phyloP scores from a whole-genome alignment of 2,888 invertebrate species.

The Thereva unica region DNA sequence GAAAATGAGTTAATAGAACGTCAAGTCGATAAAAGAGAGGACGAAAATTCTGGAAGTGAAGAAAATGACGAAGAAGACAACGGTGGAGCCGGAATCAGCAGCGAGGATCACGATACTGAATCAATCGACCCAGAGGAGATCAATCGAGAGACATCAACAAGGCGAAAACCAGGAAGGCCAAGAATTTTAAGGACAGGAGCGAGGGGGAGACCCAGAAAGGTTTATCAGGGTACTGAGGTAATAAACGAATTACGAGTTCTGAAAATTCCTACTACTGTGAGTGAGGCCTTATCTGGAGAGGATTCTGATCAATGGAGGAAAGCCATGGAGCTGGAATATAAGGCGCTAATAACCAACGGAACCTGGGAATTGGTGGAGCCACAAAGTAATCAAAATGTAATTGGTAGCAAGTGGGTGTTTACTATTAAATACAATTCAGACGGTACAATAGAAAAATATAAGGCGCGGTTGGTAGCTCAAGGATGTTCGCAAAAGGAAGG shows the following conservation, averaged over 20 bases:
- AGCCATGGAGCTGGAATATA: constrained; percentile 44
- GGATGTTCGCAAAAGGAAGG: constrained; percentile 45
- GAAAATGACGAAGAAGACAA: neutral
- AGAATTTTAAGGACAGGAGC: constrained; percentile 29
- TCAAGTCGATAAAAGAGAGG: too few relatives aligned
- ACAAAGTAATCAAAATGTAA: constrained; percentile 41
- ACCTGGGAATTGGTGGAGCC: constrained; percentile 45
- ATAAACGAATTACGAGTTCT: constrained; percentile 15
- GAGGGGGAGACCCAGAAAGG: constrained; percentile 36
- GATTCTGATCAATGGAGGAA: constrained; percentile 37
- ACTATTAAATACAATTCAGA: constrained; percentile 38
- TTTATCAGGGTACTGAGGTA: constrained; percentile 18
- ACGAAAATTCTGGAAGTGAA: constrained; percentile 19
- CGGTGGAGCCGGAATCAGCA: neutral
- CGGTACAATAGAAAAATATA: constrained; percentile 44
- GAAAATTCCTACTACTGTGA: constrained; percentile 33
- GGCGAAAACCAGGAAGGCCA: constrained; percentile 25
- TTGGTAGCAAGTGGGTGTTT: constrained; percentile 43
- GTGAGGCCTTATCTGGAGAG: constrained; percentile 34
- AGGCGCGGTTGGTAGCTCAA: constrained; percentile 45
- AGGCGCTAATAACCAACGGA: constrained; percentile 43
- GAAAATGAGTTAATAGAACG: too few relatives aligned
- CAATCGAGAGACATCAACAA: neutral
- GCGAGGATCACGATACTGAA: constrained; percentile 6
- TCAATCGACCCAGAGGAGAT: neutral